These are phyloP conservation scores for Centruroides vittatus DNA, from an alignment of 1,140 invertebrate species.

Conservation along the genomic window DNA sequence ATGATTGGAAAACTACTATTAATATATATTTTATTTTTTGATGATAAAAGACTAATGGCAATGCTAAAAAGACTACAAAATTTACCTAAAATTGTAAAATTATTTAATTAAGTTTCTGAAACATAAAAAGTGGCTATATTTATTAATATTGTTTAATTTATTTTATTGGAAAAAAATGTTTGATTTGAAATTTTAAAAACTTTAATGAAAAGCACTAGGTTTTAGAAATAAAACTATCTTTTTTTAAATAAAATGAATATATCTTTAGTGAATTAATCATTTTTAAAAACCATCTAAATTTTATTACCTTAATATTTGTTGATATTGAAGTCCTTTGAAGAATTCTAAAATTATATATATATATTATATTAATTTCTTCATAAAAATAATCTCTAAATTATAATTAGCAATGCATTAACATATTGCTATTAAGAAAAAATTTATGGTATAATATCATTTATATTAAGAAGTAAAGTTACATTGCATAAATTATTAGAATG, in stretches of 20 bases:
- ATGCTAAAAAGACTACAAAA: too few relatives aligned
- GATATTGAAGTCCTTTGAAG: slow-evolving; percentile 17
- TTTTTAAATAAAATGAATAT: neutral
- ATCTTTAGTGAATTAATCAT: neutral
- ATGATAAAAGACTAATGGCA: too few relatives aligned
- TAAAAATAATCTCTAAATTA: neutral
- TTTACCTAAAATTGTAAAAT: too few relatives aligned
- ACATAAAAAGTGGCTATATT: neutral
- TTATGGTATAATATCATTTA: too few relatives aligned
- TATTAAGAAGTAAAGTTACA: too few relatives aligned
- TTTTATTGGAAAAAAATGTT: neutral
- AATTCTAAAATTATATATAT: slow-evolving; percentile 16
- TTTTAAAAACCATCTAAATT: neutral
- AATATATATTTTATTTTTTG: too few relatives aligned
- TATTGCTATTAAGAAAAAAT: too few relatives aligned
- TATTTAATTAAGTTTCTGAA: too few relatives aligned
- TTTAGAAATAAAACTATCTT: neutral
- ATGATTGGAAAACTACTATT: too few relatives aligned
- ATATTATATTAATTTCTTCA: neutral
- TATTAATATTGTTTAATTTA: neutral
- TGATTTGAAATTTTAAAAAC: neutral
- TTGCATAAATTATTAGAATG: too few relatives aligned
- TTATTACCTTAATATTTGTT: slow-evolving; percentile 41
- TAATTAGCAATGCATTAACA: too few relatives aligned
- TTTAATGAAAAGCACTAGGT: neutral